Evolutionary conservation across 2,797 vertebrate genomes (phyloP).

Genomic region (Acanthurus tractus): DNA sequence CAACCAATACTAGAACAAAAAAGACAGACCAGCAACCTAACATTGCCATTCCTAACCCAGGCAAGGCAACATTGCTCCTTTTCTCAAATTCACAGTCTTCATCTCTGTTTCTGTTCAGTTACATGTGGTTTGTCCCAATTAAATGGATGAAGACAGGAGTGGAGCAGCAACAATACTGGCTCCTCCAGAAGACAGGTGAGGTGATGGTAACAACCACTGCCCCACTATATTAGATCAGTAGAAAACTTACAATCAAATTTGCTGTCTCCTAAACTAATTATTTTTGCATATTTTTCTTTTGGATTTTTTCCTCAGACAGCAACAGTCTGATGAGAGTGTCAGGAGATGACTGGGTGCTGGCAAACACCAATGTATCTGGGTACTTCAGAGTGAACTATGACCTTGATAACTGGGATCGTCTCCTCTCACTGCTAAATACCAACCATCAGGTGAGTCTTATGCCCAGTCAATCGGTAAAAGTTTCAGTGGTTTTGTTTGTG

Average conservation of each 20-base stretch:
- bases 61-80: background rate
- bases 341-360: constrained; percentile 85
- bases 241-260: background rate
- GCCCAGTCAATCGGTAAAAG: background rate
- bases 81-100: background rate
- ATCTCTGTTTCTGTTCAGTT: constrained; percentile 81
- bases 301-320: constrained; percentile 31
- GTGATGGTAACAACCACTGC: background rate
- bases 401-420: constrained; percentile 88
- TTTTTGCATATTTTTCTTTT: background rate
- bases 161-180: constrained; percentile 78
- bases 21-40: background rate
- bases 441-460: constrained; percentile 72
- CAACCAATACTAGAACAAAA: background rate
- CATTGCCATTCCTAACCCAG: background rate
- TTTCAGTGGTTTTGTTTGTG: background rate
- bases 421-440: constrained; percentile 81
- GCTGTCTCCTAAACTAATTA: background rate
- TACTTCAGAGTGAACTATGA: constrained; percentile 98
- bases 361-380: constrained; percentile 89
- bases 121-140: constrained; percentile 91
- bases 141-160: constrained; percentile 75
- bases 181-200: constrained; percentile 79
- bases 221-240: background rate
- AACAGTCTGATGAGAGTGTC: constrained; percentile 29